phyloP scores from a whole-genome alignment of 2,888 invertebrate species.

The Meliscaeva auricollis region DNA sequence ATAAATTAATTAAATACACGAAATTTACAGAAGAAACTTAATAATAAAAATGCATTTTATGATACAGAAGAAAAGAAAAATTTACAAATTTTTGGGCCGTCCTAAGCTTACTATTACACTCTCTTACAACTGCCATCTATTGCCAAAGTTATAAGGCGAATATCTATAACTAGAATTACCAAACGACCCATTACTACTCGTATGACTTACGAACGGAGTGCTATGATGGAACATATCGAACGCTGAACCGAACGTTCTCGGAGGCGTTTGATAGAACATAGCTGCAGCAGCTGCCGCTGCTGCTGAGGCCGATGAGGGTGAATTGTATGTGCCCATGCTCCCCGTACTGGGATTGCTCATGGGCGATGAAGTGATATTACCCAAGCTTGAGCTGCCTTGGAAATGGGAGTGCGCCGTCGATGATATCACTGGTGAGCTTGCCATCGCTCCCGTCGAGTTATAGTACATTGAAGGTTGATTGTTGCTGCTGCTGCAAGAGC shows the following conservation, averaged over 20 bases:
- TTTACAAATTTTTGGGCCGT: constrained; percentile 51
- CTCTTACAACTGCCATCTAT: constrained; percentile 83
- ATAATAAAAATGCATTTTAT: constrained; percentile 29
- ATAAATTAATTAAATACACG: constrained; percentile 16
- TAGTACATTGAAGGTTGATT: constrained; percentile 76
- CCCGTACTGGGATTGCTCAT: constrained; percentile 79
- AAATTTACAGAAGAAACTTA: constrained; percentile 48
- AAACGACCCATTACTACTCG: constrained; percentile 81
- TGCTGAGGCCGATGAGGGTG: constrained; percentile 77
- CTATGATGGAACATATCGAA: constrained; percentile 84
- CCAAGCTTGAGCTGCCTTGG: constrained; percentile 78
- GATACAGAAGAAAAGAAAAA: constrained; percentile 34
- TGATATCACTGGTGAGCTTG: constrained; percentile 69
- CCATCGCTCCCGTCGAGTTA: constrained; percentile 80
- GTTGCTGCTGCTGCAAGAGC: constrained; percentile 78
- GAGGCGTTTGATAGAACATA: constrained; percentile 84
- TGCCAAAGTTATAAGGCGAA: constrained; percentile 83
- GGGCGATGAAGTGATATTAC: constrained; percentile 81
- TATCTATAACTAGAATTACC: constrained; percentile 84
- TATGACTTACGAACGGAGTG: constrained; percentile 83
- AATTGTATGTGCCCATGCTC: constrained; percentile 79
- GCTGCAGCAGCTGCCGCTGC: constrained; percentile 82
- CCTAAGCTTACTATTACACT: constrained; percentile 40
- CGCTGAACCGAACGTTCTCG: constrained; percentile 83
- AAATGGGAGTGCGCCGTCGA: constrained; percentile 80